Conservation (phyloP, 2,113 vertebrate genomes). For the Phyllopteryx taeniolatus region DNA sequence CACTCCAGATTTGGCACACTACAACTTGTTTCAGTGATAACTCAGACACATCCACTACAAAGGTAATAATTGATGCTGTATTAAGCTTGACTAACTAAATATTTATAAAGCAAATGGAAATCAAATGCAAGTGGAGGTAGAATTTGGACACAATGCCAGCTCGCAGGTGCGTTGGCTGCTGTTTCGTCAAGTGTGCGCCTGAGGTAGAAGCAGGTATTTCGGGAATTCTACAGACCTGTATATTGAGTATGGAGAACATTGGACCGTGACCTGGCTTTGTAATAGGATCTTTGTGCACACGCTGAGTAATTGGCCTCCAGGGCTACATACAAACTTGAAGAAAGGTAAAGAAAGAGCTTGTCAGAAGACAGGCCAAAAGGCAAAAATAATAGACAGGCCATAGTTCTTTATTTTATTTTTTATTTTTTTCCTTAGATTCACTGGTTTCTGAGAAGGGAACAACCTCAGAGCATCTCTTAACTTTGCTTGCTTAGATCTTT, state of each 20-base stretch:
- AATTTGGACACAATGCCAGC: constrained; percentile 31
- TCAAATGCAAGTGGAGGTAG: constrained; percentile 25
- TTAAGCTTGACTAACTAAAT: constrained; percentile 38
- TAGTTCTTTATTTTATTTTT: constrained; percentile 28
- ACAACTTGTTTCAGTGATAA: constrained; percentile 22
- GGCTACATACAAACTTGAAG: constrained; percentile 36
- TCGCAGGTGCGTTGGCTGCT: constrained; percentile 28
- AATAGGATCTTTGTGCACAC: constrained; percentile 62
- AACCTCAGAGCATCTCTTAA: background rate
- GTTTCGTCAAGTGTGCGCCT: constrained; percentile 30
- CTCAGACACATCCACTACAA: constrained; percentile 30
- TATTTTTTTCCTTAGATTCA: constrained; percentile 8
- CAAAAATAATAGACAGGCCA: constrained; percentile 25
- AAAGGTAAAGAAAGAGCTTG: constrained; percentile 41
- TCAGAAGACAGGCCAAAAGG: constrained; percentile 27
- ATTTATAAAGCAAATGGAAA: constrained; percentile 11
- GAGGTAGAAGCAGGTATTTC: constrained; percentile 40
- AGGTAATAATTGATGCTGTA: constrained; percentile 12
- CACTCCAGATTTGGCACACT: constrained; percentile 17
- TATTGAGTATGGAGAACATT: constrained; percentile 37
- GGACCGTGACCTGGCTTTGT: constrained; percentile 53
- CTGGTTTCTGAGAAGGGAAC: constrained; percentile 19
- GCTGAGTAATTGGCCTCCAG: constrained; percentile 66
- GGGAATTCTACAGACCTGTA: constrained; percentile 43
- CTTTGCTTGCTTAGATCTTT: constrained; percentile 1